Evolutionary conservation across 2,113 vertebrate species (phyloP).

Genomic region (Embiotoca jacksoni): DNA sequence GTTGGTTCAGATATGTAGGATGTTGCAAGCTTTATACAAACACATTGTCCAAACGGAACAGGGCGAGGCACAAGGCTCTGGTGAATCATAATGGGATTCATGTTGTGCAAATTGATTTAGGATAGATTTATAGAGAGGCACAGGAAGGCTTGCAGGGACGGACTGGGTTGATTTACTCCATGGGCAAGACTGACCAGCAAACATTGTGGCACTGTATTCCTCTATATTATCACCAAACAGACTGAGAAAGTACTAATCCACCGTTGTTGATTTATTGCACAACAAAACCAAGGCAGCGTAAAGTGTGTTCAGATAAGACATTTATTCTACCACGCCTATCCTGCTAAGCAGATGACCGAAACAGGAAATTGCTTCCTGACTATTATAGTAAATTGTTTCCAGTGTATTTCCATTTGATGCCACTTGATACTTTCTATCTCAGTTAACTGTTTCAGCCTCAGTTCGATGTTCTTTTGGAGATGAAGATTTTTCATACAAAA

Average conservation of each 20-base stretch:
- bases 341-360: neutral
- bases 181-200: no score
- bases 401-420: neutral
- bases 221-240: neutral
- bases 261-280: neutral
- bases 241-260: neutral
- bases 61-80: constrained; percentile 22
- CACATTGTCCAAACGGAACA: neutral
- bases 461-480: neutral
- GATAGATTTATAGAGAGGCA: constrained; percentile 10
- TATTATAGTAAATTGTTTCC: neutral
- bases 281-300: neutral
- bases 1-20: no score
- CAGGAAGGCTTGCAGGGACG: neutral
- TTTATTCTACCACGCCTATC: neutral
- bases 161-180: neutral
- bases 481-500: no score
- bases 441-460: no score
- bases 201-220: neutral
- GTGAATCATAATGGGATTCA: neutral
- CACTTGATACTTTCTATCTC: neutral
- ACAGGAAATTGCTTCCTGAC: neutral
- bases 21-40: no score
- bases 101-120: constrained; percentile 40
- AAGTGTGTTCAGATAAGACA: neutral